phyloP scores from a whole-genome alignment of 1,140 invertebrate genomes.

The Oryctes rhinoceros region DNA sequence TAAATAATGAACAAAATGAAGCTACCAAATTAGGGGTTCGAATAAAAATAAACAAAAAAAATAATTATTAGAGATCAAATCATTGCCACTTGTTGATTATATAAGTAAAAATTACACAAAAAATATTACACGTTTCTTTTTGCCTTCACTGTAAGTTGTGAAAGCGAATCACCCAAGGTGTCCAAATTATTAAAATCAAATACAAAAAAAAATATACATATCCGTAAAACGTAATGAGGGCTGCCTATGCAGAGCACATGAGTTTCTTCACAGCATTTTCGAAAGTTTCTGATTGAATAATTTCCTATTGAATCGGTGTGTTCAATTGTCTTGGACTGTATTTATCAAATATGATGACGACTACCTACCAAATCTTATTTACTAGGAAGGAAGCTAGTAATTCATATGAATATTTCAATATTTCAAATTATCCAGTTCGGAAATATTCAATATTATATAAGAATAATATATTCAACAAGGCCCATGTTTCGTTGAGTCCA shows the following conservation, averaged over 20 bases:
- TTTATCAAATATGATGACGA: too few relatives aligned
- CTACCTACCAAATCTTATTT: too few relatives aligned
- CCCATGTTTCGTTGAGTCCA: too few relatives aligned
- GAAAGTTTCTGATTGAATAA: not conserved
- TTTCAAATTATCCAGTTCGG: not conserved
- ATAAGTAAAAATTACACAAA: conserved; percentile 41
- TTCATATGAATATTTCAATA: not conserved
- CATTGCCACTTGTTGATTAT: conserved; percentile 43
- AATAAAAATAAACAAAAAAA: conserved; percentile 58
- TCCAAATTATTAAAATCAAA: conserved; percentile 10
- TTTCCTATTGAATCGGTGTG: too few relatives aligned
- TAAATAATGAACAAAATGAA: conserved; percentile 54
- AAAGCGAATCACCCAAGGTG: conserved; percentile 22
- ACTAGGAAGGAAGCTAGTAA: too few relatives aligned
- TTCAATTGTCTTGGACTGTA: too few relatives aligned
- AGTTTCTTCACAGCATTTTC: conserved; percentile 41
- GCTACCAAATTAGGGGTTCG: conserved; percentile 55
- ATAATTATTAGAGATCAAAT: conserved; percentile 43
- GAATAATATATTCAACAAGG: too few relatives aligned
- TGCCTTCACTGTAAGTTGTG: not conserved
- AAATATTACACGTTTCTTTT: conserved; percentile 40
- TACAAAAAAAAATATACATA: conserved; percentile 29
- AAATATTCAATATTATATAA: too few relatives aligned
- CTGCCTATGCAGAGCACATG: conserved; percentile 41
- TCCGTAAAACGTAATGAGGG: conserved; percentile 9